Conservation (phyloP, 2,113 vertebrate genomes). For the Chloropsis cyanopogon region DNA sequence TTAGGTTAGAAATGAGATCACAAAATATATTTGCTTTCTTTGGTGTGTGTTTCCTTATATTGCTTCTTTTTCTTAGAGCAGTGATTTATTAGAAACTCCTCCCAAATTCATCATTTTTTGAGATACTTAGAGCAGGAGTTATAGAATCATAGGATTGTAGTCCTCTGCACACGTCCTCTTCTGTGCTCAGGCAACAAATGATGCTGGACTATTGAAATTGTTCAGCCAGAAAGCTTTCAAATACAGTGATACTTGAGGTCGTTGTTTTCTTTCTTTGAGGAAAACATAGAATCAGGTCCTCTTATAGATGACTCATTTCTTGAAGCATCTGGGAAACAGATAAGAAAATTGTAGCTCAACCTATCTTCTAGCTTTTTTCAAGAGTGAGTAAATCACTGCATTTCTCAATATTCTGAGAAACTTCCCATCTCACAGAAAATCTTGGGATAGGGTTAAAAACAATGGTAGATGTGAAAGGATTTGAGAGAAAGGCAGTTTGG, state of each 20-base stretch:
- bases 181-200: background rate
- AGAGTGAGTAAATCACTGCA: fast-evolving
- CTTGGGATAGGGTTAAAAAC: background rate
- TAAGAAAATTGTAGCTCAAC: background rate
- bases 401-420: background rate
- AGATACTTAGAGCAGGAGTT: background rate
- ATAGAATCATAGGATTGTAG: background rate
- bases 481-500: background rate
- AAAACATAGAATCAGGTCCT: background rate
- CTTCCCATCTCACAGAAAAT: background rate
- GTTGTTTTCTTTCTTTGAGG: background rate
- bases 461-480: background rate
- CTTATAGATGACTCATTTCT: background rate
- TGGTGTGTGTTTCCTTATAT: background rate
- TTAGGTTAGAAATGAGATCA: background rate
- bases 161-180: background rate
- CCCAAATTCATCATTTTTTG: background rate
- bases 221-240: background rate
- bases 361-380: background rate
- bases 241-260: background rate
- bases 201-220: background rate
- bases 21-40: background rate
- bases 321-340: background rate
- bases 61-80: background rate
- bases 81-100: background rate